Evolutionary conservation across 92 coral and sea anemone genomes (phyloP).

Genomic region (Parazoanthus darwini): DNA sequence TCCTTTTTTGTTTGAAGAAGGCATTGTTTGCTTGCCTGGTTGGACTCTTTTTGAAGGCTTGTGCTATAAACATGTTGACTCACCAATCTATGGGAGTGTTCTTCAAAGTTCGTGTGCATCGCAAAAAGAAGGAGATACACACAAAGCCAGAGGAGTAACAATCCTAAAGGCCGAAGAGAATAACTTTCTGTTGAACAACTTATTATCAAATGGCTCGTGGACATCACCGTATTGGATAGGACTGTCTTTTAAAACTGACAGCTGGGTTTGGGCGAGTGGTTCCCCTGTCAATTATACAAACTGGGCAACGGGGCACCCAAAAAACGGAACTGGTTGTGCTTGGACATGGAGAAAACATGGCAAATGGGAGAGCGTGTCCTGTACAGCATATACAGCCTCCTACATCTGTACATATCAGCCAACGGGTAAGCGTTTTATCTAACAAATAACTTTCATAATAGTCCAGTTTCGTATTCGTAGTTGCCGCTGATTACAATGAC

Average conservation of each 20-base stretch:
- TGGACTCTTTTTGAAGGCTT: not conserved
- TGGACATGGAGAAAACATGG: not conserved
- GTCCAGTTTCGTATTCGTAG: no score
- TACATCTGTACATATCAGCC: conserved; percentile 13
- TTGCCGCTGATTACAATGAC: no score
- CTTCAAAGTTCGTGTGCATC: not conserved
- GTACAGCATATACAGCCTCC: not conserved
- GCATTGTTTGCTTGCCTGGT: conserved; percentile 7
- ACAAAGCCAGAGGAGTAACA: not conserved
- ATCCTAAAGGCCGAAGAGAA: not conserved
- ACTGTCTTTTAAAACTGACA: not conserved
- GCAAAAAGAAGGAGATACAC: not conserved
- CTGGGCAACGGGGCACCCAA: conserved; percentile 11
- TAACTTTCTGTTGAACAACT: not conserved
- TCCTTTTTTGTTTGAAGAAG: not conserved
- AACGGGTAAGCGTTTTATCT: not conserved
- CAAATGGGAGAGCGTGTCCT: not conserved
- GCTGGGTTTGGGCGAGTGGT: not conserved
- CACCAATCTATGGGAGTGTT: not conserved
- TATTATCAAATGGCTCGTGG: not conserved
- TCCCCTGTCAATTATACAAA: not conserved
- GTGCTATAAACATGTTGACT: conserved; percentile 9
- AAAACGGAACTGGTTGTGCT: not conserved
- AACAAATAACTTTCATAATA: not conserved
- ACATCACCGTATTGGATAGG: conserved; percentile 12